A percentile compares a stretch with the other conserved stretches of the same genome.
phyloP scores from a whole-genome alignment of 1,140 invertebrate species.

The Drosophila pachea region DNA sequence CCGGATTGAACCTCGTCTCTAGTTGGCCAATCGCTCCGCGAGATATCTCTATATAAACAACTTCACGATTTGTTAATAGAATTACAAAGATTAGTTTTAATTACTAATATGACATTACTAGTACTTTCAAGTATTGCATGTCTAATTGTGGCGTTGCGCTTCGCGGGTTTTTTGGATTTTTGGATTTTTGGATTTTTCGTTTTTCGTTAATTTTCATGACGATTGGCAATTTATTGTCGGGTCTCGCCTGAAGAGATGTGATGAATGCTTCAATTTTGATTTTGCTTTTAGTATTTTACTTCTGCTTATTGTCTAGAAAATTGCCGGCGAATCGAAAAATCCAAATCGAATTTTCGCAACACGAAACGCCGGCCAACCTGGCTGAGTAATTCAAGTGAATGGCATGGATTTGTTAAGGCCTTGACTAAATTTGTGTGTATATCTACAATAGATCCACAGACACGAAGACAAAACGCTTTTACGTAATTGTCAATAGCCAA shows the following conservation, averaged over 20 bases:
- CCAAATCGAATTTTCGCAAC: constrained; percentile 56
- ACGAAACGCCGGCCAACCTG: constrained; percentile 29
- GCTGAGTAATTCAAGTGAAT: constrained; percentile 55
- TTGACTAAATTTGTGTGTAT: constrained; percentile 43
- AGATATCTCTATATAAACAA: constrained; percentile 29
- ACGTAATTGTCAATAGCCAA: constrained; percentile 33
- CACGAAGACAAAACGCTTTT: constrained; percentile 19
- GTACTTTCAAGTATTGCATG: constrained; percentile 71
- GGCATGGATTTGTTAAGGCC: constrained; percentile 60
- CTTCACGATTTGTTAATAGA: constrained; percentile 26
- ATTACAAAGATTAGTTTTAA: constrained; percentile 50
- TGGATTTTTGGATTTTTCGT: constrained; percentile 9
- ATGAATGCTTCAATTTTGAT: constrained; percentile 27
- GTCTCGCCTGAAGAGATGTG: constrained; percentile 44
- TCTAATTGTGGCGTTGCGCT: constrained; percentile 68
- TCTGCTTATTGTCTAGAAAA: constrained; percentile 29
- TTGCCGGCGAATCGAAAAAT: constrained; percentile 32
- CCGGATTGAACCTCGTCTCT: too few relatives aligned
- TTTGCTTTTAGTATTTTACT: background rate
- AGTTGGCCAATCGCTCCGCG: background rate
- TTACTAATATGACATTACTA: constrained; percentile 68
- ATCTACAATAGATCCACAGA: constrained; percentile 29
- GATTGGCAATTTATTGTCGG: constrained; percentile 49
- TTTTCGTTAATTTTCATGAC: constrained; percentile 49
- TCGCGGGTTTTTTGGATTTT: constrained; percentile 38